phyloP scores from a whole-genome alignment of 1,140 invertebrate species.

The Drosophila quadrilineata region DNA sequence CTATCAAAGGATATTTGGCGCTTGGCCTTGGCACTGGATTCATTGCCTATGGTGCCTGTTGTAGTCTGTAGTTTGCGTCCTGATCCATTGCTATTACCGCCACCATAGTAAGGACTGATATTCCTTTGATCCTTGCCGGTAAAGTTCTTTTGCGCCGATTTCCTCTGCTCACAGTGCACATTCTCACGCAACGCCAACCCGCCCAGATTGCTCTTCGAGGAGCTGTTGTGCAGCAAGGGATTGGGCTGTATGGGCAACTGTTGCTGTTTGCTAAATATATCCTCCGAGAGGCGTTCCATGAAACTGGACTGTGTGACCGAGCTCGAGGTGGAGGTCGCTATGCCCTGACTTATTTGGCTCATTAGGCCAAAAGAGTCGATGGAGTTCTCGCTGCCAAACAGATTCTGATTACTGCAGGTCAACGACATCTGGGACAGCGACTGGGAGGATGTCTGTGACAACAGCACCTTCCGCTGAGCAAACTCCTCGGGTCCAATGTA shows the following conservation, averaged over 20 bases:
- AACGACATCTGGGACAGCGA: slow-evolving; percentile 19
- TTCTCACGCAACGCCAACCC: slow-evolving; percentile 70
- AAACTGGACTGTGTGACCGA: slow-evolving; percentile 47
- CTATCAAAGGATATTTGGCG: slow-evolving; percentile 77
- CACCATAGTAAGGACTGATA: slow-evolving; percentile 65
- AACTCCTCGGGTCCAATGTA: slow-evolving; percentile 78
- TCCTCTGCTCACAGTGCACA: slow-evolving; percentile 61
- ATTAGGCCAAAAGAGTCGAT: slow-evolving; percentile 59
- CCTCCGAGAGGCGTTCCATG: slow-evolving; percentile 61
- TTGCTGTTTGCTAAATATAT: slow-evolving; percentile 46
- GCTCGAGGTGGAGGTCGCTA: slow-evolving; percentile 11
- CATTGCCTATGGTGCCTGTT: background rate
- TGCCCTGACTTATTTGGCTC: slow-evolving; percentile 52
- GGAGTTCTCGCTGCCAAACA: slow-evolving; percentile 70
- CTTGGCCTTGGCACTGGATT: slow-evolving; percentile 61
- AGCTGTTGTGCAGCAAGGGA: slow-evolving; percentile 64
- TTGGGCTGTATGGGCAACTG: slow-evolving; percentile 54
- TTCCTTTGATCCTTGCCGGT: slow-evolving; percentile 74
- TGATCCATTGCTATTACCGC: slow-evolving; percentile 41
- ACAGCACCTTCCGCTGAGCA: slow-evolving; percentile 56
- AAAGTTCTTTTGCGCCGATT: slow-evolving; percentile 78
- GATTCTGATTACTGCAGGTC: slow-evolving; percentile 28
- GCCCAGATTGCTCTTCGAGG: slow-evolving; percentile 74
- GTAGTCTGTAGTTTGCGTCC: slow-evolving; percentile 41
- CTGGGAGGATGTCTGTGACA: slow-evolving; percentile 35